Percentiles rank a stretch among this genome's conserved stretches.
phyloP scores from a whole-genome alignment of 2,113 vertebrate species.

The Synchiropus splendidus region DNA sequence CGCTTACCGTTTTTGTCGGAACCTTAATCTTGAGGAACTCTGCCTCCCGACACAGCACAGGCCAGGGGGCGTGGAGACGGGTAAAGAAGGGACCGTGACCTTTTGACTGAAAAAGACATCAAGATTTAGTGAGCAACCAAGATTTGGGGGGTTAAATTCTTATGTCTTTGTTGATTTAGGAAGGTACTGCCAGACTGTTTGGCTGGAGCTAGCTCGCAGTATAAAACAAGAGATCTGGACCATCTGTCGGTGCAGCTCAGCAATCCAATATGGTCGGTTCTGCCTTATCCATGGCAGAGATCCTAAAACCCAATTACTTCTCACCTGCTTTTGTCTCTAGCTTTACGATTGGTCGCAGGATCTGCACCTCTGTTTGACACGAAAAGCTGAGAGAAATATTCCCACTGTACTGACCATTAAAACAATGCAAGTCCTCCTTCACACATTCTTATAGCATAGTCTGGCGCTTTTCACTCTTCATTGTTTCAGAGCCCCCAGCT shows the following conservation, averaged over 20 bases:
- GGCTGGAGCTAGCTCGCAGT: constrained; percentile 16
- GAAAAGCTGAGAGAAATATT: too few relatives aligned
- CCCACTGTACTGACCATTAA: too few relatives aligned
- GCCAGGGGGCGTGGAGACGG: constrained; percentile 91
- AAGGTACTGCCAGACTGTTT: constrained; percentile 21
- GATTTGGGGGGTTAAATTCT: neutral
- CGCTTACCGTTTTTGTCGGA: constrained; percentile 86
- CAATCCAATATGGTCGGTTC: constrained; percentile 13
- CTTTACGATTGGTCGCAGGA: neutral
- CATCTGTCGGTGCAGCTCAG: constrained; percentile 24
- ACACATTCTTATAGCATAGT: constrained; percentile 21
- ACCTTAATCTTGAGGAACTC: constrained; percentile 98
- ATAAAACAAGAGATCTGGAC: constrained; percentile 12
- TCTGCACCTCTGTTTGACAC: neutral
- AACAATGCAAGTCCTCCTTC: constrained; percentile 7
- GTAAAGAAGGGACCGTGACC: constrained; percentile 81
- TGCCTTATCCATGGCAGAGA: constrained; percentile 9
- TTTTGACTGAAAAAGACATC: constrained; percentile 47
- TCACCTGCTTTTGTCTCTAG: constrained; percentile 4
- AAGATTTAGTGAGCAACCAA: neutral
- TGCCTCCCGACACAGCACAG: constrained; percentile 88
- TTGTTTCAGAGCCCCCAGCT: neutral
- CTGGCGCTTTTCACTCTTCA: constrained; percentile 18
- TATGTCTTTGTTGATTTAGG: neutral
- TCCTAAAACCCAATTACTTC: neutral